phyloP scores from a whole-genome alignment of 2,113 vertebrate species.

The Anhinga anhinga region DNA sequence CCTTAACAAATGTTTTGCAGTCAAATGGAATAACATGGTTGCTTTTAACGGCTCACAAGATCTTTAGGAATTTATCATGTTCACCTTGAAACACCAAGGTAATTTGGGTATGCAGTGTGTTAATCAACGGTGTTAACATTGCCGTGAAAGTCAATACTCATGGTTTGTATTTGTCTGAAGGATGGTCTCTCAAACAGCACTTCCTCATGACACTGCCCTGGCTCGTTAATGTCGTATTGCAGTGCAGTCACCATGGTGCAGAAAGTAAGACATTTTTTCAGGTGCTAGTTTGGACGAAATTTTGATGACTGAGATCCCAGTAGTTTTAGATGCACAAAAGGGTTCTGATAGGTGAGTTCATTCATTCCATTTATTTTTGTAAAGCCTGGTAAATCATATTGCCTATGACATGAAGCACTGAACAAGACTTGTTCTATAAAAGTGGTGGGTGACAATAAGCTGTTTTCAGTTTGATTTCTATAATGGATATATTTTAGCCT shows the following conservation, averaged over 20 bases:
- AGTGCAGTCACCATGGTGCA: not conserved
- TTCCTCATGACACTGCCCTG: not conserved
- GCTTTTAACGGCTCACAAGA: not conserved
- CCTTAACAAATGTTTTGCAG: not conserved
- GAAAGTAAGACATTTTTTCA: not conserved
- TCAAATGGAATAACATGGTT: not conserved
- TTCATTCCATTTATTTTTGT: not conserved
- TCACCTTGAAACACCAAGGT: not conserved
- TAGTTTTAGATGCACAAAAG: not conserved
- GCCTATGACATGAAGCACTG: not conserved
- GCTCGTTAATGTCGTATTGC: not conserved
- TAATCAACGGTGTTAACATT: not conserved
- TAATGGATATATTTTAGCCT: not conserved
- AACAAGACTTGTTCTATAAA: not conserved
- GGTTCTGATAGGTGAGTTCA: not conserved
- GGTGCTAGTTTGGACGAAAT: not conserved
- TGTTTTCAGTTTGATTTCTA: not conserved
- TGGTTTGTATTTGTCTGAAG: not conserved
- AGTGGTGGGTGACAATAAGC: not conserved
- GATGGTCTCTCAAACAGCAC: not conserved
- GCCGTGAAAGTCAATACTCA: not conserved
- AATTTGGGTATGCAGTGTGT: not conserved
- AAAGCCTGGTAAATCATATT: not conserved
- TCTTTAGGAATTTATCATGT: not conserved
- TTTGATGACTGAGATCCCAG: not conserved